Evolutionary conservation across 2,888 invertebrate genomes (phyloP), one percentile per base, ranked within the genome.

Genomic region (Hedya salicella): DNA sequence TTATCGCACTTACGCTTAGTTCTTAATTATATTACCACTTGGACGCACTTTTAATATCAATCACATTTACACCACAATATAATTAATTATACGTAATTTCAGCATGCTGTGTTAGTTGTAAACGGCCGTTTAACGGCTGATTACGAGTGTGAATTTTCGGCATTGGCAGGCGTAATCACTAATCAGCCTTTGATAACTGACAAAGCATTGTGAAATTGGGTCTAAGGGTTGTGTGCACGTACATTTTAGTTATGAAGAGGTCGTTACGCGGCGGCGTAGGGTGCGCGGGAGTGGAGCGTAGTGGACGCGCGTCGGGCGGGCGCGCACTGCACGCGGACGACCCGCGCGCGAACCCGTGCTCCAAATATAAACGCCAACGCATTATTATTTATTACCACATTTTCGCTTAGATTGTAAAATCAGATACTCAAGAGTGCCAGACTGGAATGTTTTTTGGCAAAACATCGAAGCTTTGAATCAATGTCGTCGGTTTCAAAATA

Each of bases 321-420:
- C 65, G 42, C 46, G 44, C 60, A 70, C 66, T 66, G 57, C 40
- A 53, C 16, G 42, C 42, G 52, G 50, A 42, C 36, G 30, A 36
- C 36, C 50, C 44, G 67, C 67, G 68, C 67, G 61, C 44, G 8
- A 17, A 68, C 73, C 70, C 75, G 71, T 64, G 73, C 67, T 76
- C 80, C 79, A 77, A 76, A 79, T 77, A 79, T 81, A 81, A 78
- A 78, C 78, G 66, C 73, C 71, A 70, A 79, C 83, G 80, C 82
- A 81, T 83, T 88, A 86, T 89, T 85, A 89, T 91, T 89, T 89
- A 89, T 88, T 85, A 82, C 78, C 73, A 83, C 79, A 83, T 84
- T 83, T 86, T 85, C 80, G 77, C 69, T 75, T 81, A 79, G 78
- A 82, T 80, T 82, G 79, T 87, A 83, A 86, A 85, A 79, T 83